Percentiles rank a stretch among this genome's conserved stretches.
phyloP scores from a whole-genome alignment of 2,113 vertebrate genomes.

The Paradoxurus hermaphroditus region DNA sequence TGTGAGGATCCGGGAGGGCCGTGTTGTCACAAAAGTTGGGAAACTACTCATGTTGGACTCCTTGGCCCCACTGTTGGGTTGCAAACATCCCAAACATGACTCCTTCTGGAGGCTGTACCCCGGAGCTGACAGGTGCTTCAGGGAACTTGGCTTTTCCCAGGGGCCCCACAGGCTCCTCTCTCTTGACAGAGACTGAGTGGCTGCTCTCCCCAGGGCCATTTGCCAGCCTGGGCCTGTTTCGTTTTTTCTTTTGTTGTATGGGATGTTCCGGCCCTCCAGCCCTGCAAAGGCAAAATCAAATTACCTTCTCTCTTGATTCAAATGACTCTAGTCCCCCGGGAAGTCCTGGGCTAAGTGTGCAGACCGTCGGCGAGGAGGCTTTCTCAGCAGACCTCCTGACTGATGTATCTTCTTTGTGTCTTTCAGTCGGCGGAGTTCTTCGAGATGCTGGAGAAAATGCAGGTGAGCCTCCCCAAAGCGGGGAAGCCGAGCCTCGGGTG shows the following conservation, averaged over 20 bases:
- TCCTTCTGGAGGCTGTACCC: background rate
- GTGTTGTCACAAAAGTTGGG: background rate
- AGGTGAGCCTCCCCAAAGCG: slow-evolving; percentile 83
- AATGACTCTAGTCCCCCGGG: slow-evolving; percentile 27
- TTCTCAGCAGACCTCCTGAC: background rate
- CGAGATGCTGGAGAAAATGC: slow-evolving; percentile 94
- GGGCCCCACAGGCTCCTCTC: background rate
- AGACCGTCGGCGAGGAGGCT: background rate
- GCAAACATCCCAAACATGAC: background rate
- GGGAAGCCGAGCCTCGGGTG: accelerated
- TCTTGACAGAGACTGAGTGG: background rate
- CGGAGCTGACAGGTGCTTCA: background rate
- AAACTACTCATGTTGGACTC: background rate
- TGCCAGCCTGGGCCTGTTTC: background rate
- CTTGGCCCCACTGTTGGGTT: background rate
- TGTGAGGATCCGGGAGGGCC: background rate
- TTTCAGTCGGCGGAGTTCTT: slow-evolving; percentile 95
- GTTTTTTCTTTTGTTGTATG: background rate
- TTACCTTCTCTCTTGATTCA: slow-evolving; percentile 54
- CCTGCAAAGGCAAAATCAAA: slow-evolving; percentile 49
- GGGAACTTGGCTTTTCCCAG: background rate
- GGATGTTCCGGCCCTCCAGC: slow-evolving; percentile 20
- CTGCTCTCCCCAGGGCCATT: background rate
- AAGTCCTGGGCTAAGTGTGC: background rate
- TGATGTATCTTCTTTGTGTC: slow-evolving; percentile 60